Conservation (phyloP, 2,888 invertebrate genomes). For the Chamaedrilus cognettii region DNA sequence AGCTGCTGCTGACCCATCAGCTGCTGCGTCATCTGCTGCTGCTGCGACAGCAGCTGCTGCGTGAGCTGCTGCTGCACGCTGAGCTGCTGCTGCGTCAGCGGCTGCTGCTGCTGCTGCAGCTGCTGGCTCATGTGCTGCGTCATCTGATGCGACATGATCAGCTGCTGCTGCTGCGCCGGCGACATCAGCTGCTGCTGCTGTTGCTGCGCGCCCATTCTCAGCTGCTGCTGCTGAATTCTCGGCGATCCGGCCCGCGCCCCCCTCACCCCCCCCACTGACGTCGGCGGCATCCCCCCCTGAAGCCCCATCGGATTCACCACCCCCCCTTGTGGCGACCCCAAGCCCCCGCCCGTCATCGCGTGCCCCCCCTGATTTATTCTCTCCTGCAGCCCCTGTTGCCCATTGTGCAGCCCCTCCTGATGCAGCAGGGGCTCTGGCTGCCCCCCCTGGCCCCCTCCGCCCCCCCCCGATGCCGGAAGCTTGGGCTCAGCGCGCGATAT, state of each 20-base stretch:
- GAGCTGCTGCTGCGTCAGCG: conserved; percentile 32
- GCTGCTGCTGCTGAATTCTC: background rate
- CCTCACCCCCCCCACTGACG: background rate
- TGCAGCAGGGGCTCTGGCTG: background rate
- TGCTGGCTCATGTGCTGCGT: conserved; percentile 12
- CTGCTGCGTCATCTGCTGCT: conserved; percentile 20
- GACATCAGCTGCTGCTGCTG: conserved; percentile 11
- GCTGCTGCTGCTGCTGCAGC: conserved; percentile 17
- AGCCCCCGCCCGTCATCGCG: background rate
- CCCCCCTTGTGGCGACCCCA: too few relatives aligned
- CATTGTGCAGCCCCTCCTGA: background rate
- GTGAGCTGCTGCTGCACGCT: conserved; percentile 38
- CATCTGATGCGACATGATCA: conserved; percentile 5
- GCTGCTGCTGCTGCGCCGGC: background rate
- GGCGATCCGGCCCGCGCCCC: background rate
- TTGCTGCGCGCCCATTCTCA: background rate
- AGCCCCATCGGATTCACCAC: too few relatives aligned
- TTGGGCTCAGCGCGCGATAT: conserved; percentile 62
- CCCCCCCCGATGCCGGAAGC: conserved; percentile 38
- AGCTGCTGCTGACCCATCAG: conserved; percentile 4
- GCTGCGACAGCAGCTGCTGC: conserved; percentile 30
- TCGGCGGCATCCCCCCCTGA: background rate
- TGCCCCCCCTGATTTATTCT: background rate
- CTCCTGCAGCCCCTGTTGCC: conserved; percentile 13
- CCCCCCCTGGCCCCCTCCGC: background rate